A percentile compares a stretch with the other conserved stretches of the same genome.
Evolutionary conservation across 2,888 invertebrate species (phyloP).

Genomic region (Pegoplata infirma): DNA sequence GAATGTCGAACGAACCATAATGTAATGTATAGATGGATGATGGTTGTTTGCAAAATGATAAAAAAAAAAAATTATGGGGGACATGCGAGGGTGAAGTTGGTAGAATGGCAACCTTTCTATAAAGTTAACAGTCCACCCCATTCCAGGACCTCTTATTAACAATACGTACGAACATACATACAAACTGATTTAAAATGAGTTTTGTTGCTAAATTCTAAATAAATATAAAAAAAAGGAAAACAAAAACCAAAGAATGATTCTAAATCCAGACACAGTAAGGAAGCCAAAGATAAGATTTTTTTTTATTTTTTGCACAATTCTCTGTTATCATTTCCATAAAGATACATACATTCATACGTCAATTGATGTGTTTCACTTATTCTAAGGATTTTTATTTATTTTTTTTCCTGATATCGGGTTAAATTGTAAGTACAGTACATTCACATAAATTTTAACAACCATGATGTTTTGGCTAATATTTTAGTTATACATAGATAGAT

Average conservation of each 20-base stretch:
- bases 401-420: constrained; percentile 42
- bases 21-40: constrained; percentile 46
- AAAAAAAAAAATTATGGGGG: constrained; percentile 26
- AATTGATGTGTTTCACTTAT: constrained; percentile 74
- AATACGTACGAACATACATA: constrained; percentile 40
- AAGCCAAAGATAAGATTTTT: constrained; percentile 76
- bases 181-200: constrained; percentile 71
- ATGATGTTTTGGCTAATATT: constrained; percentile 29
- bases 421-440: constrained; percentile 58
- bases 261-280: constrained; percentile 74
- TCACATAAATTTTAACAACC: constrained; percentile 48
- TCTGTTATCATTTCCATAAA: constrained; percentile 74
- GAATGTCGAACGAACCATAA: constrained; percentile 36
- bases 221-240: constrained; percentile 57
- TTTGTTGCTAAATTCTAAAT: constrained; percentile 68
- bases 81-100: constrained; percentile 26
- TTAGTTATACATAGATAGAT: no score
- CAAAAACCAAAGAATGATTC: constrained; percentile 59
- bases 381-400: constrained; percentile 34
- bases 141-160: no score
- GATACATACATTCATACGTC: no score
- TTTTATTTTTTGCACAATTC: constrained; percentile 69
- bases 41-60: constrained; percentile 17
- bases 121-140: constrained; percentile 59
- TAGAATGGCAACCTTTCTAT: constrained; percentile 33